phyloP scores from a whole-genome alignment of 2,113 vertebrate species.

The Poicephalus gulielmi region DNA sequence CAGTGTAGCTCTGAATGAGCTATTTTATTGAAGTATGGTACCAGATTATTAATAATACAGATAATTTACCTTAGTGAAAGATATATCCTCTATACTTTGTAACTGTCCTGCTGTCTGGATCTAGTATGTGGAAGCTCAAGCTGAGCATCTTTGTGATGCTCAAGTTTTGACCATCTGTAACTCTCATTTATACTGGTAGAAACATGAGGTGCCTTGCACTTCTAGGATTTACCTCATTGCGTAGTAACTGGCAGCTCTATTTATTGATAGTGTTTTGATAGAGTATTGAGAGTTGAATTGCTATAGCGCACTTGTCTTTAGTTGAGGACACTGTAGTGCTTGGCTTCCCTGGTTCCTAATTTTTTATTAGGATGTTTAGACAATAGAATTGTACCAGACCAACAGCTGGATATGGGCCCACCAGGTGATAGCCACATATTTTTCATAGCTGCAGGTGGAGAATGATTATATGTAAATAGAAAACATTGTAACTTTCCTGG shows the following conservation, averaged over 20 bases:
- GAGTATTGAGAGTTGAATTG: background rate
- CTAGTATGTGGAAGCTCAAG: background rate
- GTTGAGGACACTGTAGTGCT: background rate
- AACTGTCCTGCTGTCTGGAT: background rate
- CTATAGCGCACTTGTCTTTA: background rate
- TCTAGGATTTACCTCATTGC: background rate
- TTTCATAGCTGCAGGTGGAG: background rate
- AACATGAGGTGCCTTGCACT: background rate
- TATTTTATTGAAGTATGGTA: background rate
- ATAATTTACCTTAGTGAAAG: background rate
- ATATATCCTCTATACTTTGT: accelerated
- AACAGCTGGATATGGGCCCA: background rate
- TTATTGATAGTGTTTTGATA: background rate
- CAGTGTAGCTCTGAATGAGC: background rate
- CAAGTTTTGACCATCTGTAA: background rate
- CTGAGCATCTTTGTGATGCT: background rate
- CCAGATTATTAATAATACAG: background rate
- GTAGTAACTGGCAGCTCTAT: background rate
- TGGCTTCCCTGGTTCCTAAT: background rate
- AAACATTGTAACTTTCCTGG: background rate
- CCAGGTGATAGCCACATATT: background rate
- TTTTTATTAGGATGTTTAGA: background rate
- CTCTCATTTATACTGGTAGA: background rate
- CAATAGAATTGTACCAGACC: background rate
- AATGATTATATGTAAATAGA: background rate